phyloP scores from a whole-genome alignment of 2,113 vertebrate species.

The Gambusia affinis region DNA sequence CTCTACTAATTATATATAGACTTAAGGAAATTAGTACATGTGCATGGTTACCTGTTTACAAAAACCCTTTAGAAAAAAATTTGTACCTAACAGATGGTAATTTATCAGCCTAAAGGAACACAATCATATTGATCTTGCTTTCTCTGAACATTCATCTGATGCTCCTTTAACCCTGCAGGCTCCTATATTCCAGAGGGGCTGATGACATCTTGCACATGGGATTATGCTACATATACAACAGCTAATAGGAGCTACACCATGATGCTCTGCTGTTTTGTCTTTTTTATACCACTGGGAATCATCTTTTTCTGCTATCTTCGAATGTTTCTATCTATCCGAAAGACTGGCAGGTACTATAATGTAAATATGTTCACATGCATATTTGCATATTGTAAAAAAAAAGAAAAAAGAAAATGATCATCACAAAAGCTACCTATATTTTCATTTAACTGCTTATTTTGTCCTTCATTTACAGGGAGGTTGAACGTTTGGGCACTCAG shows the following conservation, averaged over 20 bases:
- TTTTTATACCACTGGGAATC: constrained; percentile 89
- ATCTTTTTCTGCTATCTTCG: constrained; percentile 91
- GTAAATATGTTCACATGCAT: neutral
- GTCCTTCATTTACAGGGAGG: constrained; percentile 76
- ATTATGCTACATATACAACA: constrained; percentile 87
- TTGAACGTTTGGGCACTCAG: constrained; percentile 80
- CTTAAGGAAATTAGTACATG: no score
- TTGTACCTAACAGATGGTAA: neutral
- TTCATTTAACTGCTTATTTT: neutral
- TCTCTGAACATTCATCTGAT: neutral
- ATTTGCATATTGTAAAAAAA: neutral
- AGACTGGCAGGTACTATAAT: constrained; percentile 80
- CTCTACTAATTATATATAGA: no score
- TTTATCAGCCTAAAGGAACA: neutral
- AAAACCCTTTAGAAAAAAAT: neutral
- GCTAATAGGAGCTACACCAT: constrained; percentile 90
- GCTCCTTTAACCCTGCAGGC: constrained; percentile 68
- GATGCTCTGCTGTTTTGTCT: constrained; percentile 93
- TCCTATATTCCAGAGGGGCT: constrained; percentile 93
- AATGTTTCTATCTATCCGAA: constrained; percentile 90
- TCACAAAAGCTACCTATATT: neutral
- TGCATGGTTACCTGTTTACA: no score
- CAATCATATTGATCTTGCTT: neutral
- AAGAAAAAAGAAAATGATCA: no score
- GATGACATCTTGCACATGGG: constrained; percentile 94